Evolutionary conservation across 2,888 invertebrate species (phyloP).

Genomic region (Coelogynopora nodosa): DNA sequence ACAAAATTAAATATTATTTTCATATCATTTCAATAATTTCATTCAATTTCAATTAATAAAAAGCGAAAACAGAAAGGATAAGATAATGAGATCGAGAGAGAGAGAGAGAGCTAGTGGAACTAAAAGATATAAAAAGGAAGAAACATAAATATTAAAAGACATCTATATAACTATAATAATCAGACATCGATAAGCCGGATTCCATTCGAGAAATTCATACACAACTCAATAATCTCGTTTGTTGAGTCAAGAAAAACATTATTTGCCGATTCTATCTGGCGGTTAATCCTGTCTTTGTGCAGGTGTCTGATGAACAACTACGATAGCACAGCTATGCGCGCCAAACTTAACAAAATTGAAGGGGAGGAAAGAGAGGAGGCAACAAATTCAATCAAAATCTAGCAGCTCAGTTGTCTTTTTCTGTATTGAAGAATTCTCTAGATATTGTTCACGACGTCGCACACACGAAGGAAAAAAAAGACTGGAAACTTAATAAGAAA

Average conservation of each 20-base stretch:
- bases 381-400: conserved; percentile 14
- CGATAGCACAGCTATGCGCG: background rate
- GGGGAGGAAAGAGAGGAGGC: background rate
- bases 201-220: background rate
- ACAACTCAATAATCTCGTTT: background rate
- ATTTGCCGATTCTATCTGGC: conserved; percentile 2
- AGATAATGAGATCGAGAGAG: too few relatives aligned
- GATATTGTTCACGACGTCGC: background rate
- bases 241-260: background rate
- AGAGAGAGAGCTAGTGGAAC: too few relatives aligned
- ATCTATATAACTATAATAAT: too few relatives aligned
- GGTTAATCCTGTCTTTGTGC: conserved; percentile 15
- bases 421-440: background rate
- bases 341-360: background rate
- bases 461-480: conserved; percentile 9
- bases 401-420: background rate
- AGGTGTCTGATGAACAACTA: background rate
- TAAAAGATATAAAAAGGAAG: too few relatives aligned
- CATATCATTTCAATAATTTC: too few relatives aligned
- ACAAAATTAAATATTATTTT: too few relatives aligned
- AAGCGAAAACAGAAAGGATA: too few relatives aligned
- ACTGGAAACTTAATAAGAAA: conserved; percentile 8
- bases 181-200: background rate
- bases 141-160: too few relatives aligned
- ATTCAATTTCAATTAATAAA: too few relatives aligned